A percentile compares a stretch with the other conserved stretches of the same genome.
Conservation (phyloP, 2,888 invertebrate genomes). For the Barypeithes pellucidus region DNA sequence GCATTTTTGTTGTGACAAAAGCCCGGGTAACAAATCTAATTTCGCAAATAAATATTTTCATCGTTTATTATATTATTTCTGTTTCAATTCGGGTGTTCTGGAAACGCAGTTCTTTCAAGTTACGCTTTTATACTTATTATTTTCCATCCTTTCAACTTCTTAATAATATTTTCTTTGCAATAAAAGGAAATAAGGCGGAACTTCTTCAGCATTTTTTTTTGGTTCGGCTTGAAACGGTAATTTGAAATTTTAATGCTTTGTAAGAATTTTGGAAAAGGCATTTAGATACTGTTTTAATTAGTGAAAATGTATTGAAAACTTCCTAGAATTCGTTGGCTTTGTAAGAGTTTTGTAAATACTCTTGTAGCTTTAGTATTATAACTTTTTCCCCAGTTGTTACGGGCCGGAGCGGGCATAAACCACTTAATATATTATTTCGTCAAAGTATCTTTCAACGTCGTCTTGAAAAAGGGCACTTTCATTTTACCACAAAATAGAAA, state of each 20-base stretch:
- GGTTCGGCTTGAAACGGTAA: conserved; percentile 31
- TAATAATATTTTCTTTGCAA: conserved; percentile 63
- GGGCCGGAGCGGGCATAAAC: not conserved
- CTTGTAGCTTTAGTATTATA: not conserved
- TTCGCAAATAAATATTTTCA: conserved; percentile 72
- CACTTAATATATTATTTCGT: too few relatives aligned
- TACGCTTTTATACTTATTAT: conserved; percentile 64
- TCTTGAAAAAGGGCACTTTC: too few relatives aligned
- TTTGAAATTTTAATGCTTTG: conserved; percentile 43
- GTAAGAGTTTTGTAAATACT: not conserved
- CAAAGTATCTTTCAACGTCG: too few relatives aligned
- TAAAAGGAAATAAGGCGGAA: conserved; percentile 55
- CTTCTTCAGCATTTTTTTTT: conserved; percentile 50
- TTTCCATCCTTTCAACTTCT: conserved; percentile 64
- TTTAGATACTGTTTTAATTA: conserved; percentile 32
- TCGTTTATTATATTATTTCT: conserved; percentile 71
- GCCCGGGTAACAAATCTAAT: conserved; percentile 70
- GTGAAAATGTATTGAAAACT: conserved; percentile 16
- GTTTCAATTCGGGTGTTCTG: conserved; percentile 66
- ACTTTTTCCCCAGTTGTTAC: not conserved
- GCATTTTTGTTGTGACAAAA: conserved; percentile 56
- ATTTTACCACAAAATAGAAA: too few relatives aligned
- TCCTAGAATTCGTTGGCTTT: not conserved
- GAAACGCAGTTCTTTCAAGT: conserved; percentile 62
- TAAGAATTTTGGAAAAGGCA: conserved; percentile 27